A percentile compares a stretch with the other conserved stretches of the same genome.
Conservation (phyloP, 2,113 vertebrate species). For the Catharus fuscescens region DNA sequence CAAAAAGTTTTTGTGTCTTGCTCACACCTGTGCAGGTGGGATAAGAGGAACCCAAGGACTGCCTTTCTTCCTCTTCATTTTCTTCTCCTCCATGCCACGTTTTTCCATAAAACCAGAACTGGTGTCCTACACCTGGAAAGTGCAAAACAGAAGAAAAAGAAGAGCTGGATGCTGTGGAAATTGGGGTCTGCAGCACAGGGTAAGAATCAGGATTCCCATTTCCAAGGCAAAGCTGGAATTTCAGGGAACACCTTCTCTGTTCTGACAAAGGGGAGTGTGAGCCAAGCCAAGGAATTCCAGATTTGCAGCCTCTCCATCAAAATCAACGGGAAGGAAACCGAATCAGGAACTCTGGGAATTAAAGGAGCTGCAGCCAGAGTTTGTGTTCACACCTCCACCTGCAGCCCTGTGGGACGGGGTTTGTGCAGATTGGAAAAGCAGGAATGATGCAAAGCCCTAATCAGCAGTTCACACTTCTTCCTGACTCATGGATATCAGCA, state of each 20-base stretch:
- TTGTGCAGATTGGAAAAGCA: background rate
- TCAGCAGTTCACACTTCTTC: background rate
- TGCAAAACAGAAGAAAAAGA: background rate
- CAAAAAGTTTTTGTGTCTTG: background rate
- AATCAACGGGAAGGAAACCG: background rate
- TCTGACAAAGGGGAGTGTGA: background rate
- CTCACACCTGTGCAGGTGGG: too few species aligned
- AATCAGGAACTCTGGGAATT: background rate
- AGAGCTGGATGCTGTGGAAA: background rate
- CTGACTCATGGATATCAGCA: background rate
- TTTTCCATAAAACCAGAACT: background rate
- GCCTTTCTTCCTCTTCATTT: background rate
- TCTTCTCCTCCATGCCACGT: fast-evolving
- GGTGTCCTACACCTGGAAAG: background rate
- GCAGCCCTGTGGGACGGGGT: background rate
- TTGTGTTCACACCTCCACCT: background rate
- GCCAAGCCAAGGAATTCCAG: background rate
- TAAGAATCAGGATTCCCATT: background rate
- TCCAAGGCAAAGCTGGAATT: background rate
- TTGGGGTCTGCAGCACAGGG: fast-evolving
- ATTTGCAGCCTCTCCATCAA: background rate
- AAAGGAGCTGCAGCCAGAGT: background rate
- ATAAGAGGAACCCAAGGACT: background rate
- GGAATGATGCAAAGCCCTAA: background rate
- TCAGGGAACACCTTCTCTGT: background rate